Evolutionary conservation across 2,797 vertebrate genomes (phyloP), one percentile per base, ranked within the genome.

Genomic region (Parambassis ranga): DNA sequence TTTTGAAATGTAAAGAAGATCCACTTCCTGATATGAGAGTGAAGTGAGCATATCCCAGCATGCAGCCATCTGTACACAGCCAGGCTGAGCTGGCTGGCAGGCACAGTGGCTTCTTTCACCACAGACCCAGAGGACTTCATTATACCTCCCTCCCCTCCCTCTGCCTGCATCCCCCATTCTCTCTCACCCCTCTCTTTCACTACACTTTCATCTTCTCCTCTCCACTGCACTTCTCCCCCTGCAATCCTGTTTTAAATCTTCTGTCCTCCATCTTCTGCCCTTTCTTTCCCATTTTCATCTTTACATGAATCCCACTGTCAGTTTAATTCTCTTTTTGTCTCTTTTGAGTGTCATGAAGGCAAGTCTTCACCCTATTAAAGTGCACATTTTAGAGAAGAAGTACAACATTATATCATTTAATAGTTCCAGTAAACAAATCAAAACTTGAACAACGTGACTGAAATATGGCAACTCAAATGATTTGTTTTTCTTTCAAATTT

Each of bases 101-200:
- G 47, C 55, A 19, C 70, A 69, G 73, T 79, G 79, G 64, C 82
- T 84, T 66, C 81, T 77, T 86, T 68, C 79, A 84, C 77, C 68
- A 71, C 52, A 82, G 67, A 65, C 83, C 77, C 83, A 82, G 69
- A 81, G 81, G 82, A 85, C 70, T 86, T 86, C 84, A 83, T 84
- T 82, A 76, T 67, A 69, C 68, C 62, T 65, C 70, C 42, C 60
- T 30, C 52, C 43, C 36, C 56, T 65, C 52, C 71, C 61, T 79
- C 57, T 2, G 18, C 31, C 64, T 60, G 52, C 66, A 66, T 70
- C 72, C 53, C 69, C 44, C 64, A 15, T 62, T 74, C 73, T 41
- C 63, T 41, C 70, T 66, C 27, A 1, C 36, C 11, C 30, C 28
- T n/a, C 22, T 27, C 9, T 10, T 24, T 18, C 48, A 35, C 30